Evolutionary conservation across 2,888 invertebrate genomes (phyloP), one percentile per base, ranked within the genome.

Genomic region (Isotomurus palustris): DNA sequence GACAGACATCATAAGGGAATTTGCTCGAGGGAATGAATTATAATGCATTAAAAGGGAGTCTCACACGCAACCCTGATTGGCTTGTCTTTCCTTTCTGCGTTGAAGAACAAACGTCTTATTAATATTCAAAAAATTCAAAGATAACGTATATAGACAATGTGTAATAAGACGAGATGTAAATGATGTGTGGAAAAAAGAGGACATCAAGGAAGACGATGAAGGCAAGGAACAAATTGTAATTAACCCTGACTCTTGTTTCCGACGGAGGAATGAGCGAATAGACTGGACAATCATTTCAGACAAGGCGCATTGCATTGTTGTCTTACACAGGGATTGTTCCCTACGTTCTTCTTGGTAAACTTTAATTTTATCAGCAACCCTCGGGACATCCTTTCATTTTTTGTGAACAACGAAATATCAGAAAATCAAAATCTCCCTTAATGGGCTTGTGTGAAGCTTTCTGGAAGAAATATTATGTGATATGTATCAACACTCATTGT

Each of bases 221-320:
- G 35, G 45, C 44, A 48, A 49, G 56, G 49, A 62, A 62, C 58
- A 62, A 62, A 62, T 62, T 62, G 62, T 62, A 62, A 62, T 62
- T 62, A 62, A 56, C 62, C 50, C 44, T 41, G 56, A 58, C 57
- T 58, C 58, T 57, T 58, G 54, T 57, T 58, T 48, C 45, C 38
- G 38, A 38, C 38, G 19, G 19, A 19, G 17, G 38, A n/a, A 38
- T 38, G 17, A 19, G 5, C 8, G 19, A 19, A 38, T 19, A 38
- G 38, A 17, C 38, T 38, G 38, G 38, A 38, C 38, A 38, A 38
- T 38, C 38, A 38, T 38, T 38, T n/a, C n/a, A n/a, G n/a, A n/a
- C n/a, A n/a, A n/a, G n/a, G n/a, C n/a, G n/a, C n/a, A n/a, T n/a
- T 38, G 14, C 38, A 38, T 38, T 38, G 38, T 38, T 38, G 38